Evolutionary conservation across 2,888 invertebrate species (phyloP).

Genomic region (Limnephilus marmoratus): DNA sequence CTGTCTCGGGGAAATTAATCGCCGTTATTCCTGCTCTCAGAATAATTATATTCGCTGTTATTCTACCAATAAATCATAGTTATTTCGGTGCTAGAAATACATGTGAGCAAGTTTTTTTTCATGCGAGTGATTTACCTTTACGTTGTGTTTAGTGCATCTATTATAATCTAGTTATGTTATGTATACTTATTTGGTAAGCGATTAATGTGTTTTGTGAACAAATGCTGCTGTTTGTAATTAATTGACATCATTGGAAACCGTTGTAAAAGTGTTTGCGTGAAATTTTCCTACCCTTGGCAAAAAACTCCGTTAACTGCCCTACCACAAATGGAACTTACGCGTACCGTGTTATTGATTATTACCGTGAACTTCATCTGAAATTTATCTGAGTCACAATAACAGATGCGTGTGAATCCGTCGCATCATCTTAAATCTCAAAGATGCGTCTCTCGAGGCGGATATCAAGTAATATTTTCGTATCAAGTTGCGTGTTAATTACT

Average conservation of each 20-base stretch:
- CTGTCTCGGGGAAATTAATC: conserved; percentile 28
- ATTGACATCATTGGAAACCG: neutral
- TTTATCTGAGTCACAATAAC: conserved; percentile 54
- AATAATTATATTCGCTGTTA: conserved; percentile 33
- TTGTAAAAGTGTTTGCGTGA: neutral
- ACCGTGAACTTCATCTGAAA: conserved; percentile 41
- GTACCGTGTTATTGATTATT: conserved; percentile 36
- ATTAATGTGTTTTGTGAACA: neutral
- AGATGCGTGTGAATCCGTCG: neutral
- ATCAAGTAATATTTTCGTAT: conserved; percentile 35
- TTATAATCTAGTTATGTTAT: neutral
- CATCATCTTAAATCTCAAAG: neutral
- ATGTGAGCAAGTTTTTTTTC: neutral
- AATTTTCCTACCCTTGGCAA: neutral
- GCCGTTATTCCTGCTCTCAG: neutral
- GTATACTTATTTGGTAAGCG: neutral
- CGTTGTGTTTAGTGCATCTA: neutral
- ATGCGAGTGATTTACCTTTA: neutral
- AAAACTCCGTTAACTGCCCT: neutral
- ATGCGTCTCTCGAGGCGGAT: conserved; percentile 23
- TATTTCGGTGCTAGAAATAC: neutral
- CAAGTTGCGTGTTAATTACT: conserved; percentile 43
- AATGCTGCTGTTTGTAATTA: neutral
- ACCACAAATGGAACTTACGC: neutral
- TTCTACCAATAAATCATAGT: conserved; percentile 25